A percentile compares a stretch with the other conserved stretches of the same genome.
phyloP scores from a whole-genome alignment of 2,113 vertebrate genomes.

The Scomber colias region DNA sequence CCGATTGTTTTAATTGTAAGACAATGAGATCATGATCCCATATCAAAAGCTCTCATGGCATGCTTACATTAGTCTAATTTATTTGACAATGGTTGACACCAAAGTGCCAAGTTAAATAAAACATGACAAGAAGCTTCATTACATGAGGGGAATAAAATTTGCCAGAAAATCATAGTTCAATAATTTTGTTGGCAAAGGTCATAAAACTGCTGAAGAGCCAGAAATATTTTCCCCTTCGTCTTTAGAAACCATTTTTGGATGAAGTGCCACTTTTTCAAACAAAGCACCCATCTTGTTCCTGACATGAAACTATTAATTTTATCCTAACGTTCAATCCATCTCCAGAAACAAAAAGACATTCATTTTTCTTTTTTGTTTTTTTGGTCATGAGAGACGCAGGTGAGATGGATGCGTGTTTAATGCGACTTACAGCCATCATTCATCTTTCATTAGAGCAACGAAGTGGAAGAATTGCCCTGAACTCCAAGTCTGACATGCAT shows the following conservation, averaged over 20 bases:
- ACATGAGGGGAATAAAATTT: background rate
- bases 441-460: conserved; percentile 76
- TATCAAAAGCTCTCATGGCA: background rate
- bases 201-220: conserved; percentile 13
- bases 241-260: conserved; percentile 7
- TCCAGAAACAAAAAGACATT: conserved; percentile 24
- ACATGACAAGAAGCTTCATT: conserved; percentile 23
- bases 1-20: background rate
- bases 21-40: background rate
- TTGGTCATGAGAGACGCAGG: conserved; percentile 23
- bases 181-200: conserved; percentile 39
- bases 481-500: conserved; percentile 48
- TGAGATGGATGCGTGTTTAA: conserved; percentile 65
- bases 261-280: conserved; percentile 54
- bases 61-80: background rate
- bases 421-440: conserved; percentile 61
- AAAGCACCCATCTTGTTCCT: conserved; percentile 45
- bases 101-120: conserved; percentile 18
- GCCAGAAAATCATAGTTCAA: conserved; percentile 18
- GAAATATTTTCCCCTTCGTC: conserved; percentile 22
- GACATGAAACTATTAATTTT: conserved; percentile 38
- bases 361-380: conserved; percentile 9
- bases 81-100: background rate
- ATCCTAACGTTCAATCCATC: conserved; percentile 46
- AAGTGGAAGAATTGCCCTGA: conserved; percentile 66